phyloP scores from a whole-genome alignment of 1,140 invertebrate species.

The Oscheius sp. region DNA sequence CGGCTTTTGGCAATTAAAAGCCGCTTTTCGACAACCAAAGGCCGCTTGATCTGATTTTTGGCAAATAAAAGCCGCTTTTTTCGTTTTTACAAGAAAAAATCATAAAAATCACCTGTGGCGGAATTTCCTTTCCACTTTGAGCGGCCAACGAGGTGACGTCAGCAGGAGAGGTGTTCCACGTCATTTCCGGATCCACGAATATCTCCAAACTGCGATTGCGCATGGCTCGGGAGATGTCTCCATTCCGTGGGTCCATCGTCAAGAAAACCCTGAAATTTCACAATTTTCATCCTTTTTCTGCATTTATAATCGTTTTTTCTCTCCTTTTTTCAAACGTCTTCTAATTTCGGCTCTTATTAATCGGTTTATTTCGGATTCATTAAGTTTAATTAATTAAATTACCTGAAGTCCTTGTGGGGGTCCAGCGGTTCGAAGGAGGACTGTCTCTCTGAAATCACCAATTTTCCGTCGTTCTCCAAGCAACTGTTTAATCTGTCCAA shows the following conservation, averaged over 20 bases:
- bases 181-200: slow-evolving; percentile 67
- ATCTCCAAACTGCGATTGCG: slow-evolving; percentile 93
- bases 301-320: too few species aligned
- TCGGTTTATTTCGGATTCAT: too few species aligned
- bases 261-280: slow-evolving; percentile 79
- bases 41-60: too few species aligned
- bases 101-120: not conserved
- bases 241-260: slow-evolving; percentile 87
- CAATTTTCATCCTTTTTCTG: not conserved
- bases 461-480: slow-evolving; percentile 83
- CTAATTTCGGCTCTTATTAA: too few species aligned
- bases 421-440: slow-evolving; percentile 73
- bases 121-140: not conserved
- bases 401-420: slow-evolving; percentile 82
- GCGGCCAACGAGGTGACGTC: not conserved
- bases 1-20: too few species aligned
- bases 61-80: too few species aligned
- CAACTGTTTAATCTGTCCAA: slow-evolving; percentile 91
- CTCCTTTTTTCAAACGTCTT: too few species aligned
- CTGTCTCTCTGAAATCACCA: slow-evolving; percentile 84
- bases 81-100: too few species aligned
- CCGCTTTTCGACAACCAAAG: too few species aligned
- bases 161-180: slow-evolving; percentile 73
- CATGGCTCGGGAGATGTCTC: slow-evolving; percentile 96
- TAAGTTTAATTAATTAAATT: too few species aligned